Percentiles rank a stretch among this genome's conserved stretches.
These are phyloP conservation scores for Dinothrombium tinctorium DNA, from an alignment of 1,140 invertebrate genomes.

Conservation along the genomic window DNA sequence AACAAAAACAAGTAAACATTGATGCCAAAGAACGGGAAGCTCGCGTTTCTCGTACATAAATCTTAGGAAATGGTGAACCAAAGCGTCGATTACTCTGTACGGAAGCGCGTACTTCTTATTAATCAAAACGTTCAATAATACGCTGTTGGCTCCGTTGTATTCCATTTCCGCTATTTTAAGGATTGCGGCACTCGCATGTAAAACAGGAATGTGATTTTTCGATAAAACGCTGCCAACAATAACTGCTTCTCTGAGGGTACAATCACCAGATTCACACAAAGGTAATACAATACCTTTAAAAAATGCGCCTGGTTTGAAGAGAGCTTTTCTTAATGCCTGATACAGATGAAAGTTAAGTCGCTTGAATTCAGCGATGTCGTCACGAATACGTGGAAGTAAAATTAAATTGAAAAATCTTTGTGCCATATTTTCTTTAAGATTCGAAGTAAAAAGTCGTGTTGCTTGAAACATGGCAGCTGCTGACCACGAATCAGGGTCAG, in stretches of 20 bases:
- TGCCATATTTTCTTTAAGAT: constrained; percentile 84
- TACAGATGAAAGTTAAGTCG: constrained; percentile 90
- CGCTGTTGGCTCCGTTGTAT: constrained; percentile 88
- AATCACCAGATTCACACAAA: constrained; percentile 48
- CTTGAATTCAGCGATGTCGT: constrained; percentile 87
- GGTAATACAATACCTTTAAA: constrained; percentile 86
- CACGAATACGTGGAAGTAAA: constrained; percentile 66
- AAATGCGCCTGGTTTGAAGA: constrained; percentile 94
- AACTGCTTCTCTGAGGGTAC: constrained; percentile 78
- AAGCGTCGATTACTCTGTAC: constrained; percentile 76
- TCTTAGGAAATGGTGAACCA: constrained; percentile 81
- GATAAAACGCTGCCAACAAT: constrained; percentile 77
- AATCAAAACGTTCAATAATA: constrained; percentile 77
- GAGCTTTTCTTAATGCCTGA: constrained; percentile 67
- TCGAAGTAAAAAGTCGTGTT: constrained; percentile 83
- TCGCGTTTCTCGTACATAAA: constrained; percentile 56
- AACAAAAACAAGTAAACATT: constrained; percentile 72
- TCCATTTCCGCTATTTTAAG: constrained; percentile 92
- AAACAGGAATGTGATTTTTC: constrained; percentile 73
- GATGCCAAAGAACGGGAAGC: constrained; percentile 90
- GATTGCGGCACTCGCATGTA: constrained; percentile 87
- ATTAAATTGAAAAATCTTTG: constrained; percentile 85
- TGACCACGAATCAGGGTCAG: constrained; percentile 35
- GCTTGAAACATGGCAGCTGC: constrained; percentile 90
- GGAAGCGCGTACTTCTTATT: constrained; percentile 97